Conservation (phyloP, 2,113 vertebrate species). For the Meriones unguiculatus region DNA sequence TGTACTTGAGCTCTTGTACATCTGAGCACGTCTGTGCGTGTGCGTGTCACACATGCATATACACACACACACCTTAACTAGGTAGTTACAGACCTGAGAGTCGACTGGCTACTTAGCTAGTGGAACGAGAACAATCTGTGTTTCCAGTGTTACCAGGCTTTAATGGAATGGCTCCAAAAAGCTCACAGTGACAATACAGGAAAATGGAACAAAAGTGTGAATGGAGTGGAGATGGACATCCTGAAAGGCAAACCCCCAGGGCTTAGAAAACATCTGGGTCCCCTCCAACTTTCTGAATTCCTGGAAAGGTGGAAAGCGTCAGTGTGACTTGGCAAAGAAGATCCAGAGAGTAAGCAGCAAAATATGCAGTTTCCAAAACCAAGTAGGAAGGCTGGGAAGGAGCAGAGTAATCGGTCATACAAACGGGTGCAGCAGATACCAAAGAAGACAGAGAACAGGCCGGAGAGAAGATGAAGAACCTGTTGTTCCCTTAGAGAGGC, state of each 20-base stretch:
- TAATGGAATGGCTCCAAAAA: background rate
- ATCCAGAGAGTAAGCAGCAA: background rate
- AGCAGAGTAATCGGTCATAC: background rate
- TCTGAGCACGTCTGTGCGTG: too few species aligned
- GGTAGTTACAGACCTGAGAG: background rate
- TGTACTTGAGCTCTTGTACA: background rate
- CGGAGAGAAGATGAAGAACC: background rate
- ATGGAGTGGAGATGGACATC: background rate
- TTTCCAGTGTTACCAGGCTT: background rate
- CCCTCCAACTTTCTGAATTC: background rate
- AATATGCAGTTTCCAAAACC: slow-evolving; percentile 2
- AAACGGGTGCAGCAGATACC: background rate
- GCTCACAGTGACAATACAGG: background rate
- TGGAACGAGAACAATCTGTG: background rate
- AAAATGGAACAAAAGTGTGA: background rate
- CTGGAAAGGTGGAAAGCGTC: slow-evolving; percentile 6
- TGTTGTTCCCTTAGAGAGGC: background rate
- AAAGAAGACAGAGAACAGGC: background rate
- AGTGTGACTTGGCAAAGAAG: background rate
- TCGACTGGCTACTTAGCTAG: background rate
- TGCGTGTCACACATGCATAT: background rate
- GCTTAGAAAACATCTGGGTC: slow-evolving; percentile 1
- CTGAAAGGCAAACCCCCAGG: background rate
- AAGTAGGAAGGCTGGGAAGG: background rate
- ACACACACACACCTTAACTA: background rate